A percentile compares a stretch with the other conserved stretches of the same genome.
Evolutionary conservation across 1,140 invertebrate species (phyloP).

Genomic region (Meteorus sp.): DNA sequence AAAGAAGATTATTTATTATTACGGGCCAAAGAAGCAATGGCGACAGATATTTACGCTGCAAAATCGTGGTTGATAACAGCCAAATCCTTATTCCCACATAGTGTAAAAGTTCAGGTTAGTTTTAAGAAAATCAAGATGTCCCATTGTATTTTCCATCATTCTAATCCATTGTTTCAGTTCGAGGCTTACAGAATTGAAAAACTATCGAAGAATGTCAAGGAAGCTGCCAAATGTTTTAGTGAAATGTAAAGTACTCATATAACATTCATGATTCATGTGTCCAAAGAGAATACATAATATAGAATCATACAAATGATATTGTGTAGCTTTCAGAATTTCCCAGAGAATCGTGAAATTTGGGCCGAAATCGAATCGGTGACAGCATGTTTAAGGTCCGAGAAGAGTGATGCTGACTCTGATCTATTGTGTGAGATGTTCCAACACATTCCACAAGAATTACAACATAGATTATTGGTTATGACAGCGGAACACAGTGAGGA

Average conservation of each 20-base stretch:
- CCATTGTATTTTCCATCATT: too few species aligned
- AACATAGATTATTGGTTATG: slow-evolving; percentile 74
- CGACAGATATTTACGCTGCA: slow-evolving; percentile 72
- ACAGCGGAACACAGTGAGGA: slow-evolving; percentile 85
- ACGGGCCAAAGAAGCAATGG: slow-evolving; percentile 71
- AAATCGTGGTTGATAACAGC: slow-evolving; percentile 92
- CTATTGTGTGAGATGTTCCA: slow-evolving; percentile 70
- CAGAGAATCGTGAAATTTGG: slow-evolving; percentile 69
- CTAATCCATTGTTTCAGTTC: slow-evolving; percentile 59
- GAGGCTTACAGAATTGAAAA: slow-evolving; percentile 84
- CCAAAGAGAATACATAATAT: too few species aligned
- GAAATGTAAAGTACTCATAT: slow-evolving; percentile 55
- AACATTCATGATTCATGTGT: slow-evolving; percentile 1
- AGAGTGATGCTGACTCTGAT: slow-evolving; percentile 58
- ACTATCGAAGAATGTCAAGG: slow-evolving; percentile 74
- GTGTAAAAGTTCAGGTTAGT: slow-evolving; percentile 79
- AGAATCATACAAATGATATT: too few species aligned
- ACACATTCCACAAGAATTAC: slow-evolving; percentile 70
- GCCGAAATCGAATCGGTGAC: slow-evolving; percentile 80
- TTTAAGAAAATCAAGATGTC: slow-evolving; percentile 4
- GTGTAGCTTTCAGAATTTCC: slow-evolving; percentile 64
- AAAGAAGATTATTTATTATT: slow-evolving; percentile 81
- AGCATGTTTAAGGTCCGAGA: slow-evolving; percentile 68
- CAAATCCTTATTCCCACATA: slow-evolving; percentile 82
- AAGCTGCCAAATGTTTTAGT: slow-evolving; percentile 83